Base-by-base conservation (phyloP, 2,797 vertebrate species). In the Channallabes apus region DNA sequence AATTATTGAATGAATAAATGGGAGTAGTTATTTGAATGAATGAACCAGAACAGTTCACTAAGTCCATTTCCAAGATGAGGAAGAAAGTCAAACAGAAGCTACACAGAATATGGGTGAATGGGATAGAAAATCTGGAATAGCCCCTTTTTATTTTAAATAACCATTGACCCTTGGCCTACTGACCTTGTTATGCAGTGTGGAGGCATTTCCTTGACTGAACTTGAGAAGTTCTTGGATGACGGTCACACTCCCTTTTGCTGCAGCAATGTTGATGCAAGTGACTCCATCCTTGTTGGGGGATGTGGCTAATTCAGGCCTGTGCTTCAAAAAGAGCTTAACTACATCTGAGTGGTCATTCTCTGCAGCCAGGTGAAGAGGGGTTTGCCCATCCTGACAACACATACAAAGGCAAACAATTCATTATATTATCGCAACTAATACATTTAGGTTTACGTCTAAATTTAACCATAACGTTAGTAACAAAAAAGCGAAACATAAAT, bases 261-360 rank as follows among this genome's bases (percentile, higher is more conserved):
- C 93, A 0, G 93, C 93, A 51, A 94, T 93, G 82, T 93, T 92
- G 15, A 91, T 86, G 29, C 93, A 93, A 7, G 90, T 94, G 1
- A 89, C 90, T 0, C 92, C 93, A 4, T 90, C 89, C 85, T 88
- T 15, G 79, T 71, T 93, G 62, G 92, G 91, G 11, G 91, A 90
- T 0, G 69, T 92, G 81, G 92, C 90, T 76, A 93, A 84, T 46
- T 92, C 90, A 0, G 92, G 91, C 0, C 83, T 89, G 41, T 91
- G 89, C 27, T 92, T 91, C 84, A 93, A 86, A 84, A 94, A 93
- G 56, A 94, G 88, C 80, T 91, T 91, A 35, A 93, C 93, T 58
- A 93, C 92, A 81, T 92, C 92, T 0, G 92, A 92, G 85, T 94
- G 92, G 86, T 93, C 90, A 4, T 89, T 93, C 84, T 93, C 91